These are phyloP conservation scores for Trachymyrmex septentrionalis DNA, from an alignment of 1,140 invertebrate species.

Conservation along the genomic window DNA sequence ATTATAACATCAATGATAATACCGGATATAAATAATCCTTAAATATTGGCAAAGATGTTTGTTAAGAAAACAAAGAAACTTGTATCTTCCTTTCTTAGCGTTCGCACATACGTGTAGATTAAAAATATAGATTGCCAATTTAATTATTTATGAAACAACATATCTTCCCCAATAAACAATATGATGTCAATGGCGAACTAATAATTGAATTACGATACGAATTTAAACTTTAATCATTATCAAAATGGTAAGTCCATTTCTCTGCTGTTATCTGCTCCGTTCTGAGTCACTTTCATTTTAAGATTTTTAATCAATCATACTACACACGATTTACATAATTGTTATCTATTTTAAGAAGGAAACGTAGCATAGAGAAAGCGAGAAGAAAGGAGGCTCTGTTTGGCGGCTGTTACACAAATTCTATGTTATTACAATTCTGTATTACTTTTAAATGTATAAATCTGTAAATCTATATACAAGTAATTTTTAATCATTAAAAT, in stretches of 20 bases:
- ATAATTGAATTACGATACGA: background rate
- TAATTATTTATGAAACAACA: conserved; percentile 68
- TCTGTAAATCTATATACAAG: background rate
- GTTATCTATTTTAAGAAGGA: conserved; percentile 41
- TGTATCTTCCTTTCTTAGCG: conserved; percentile 38
- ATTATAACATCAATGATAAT: conserved; percentile 4
- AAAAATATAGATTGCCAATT: conserved; percentile 66
- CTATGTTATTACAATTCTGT: background rate
- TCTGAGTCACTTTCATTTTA: conserved; percentile 1
- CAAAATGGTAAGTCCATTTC: conserved; percentile 27
- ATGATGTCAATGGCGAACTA: conserved; percentile 30
- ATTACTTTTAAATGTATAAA: background rate
- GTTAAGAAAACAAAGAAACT: conserved; percentile 22
- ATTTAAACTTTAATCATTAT: conserved; percentile 43
- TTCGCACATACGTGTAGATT: conserved; percentile 43
- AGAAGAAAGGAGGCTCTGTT: conserved; percentile 15
- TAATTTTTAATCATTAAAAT: conserved; percentile 17
- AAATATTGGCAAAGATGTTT: conserved; percentile 28
- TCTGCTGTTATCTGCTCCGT: background rate
- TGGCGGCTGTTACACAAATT: conserved; percentile 18
- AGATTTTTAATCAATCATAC: conserved; percentile 6
- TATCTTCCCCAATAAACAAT: conserved; percentile 58
- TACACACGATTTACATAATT: conserved; percentile 38
- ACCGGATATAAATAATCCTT: conserved; percentile 40
- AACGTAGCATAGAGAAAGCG: conserved; percentile 39